Base-by-base conservation (phyloP, 2,797 vertebrate species). In the Myripristis murdjan region DNA sequence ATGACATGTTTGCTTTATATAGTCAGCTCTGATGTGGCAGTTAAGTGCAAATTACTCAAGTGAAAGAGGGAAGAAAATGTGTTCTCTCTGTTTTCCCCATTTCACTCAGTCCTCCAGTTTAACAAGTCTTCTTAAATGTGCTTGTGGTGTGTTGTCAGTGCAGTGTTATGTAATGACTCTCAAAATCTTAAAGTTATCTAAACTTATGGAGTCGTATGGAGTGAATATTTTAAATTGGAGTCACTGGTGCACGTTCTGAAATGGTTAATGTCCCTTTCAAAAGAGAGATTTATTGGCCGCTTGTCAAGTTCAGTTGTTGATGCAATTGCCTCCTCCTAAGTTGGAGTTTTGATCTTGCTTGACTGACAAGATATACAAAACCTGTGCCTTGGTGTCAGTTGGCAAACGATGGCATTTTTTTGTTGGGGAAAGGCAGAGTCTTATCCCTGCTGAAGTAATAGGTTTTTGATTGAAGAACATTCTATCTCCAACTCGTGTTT, bases 1-100 rank as follows among this genome's bases (percentile, higher is more conserved):
- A 92, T 95, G 91, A 86, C 85, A 88, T 89, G 89, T 91, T 90
- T 90, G 91, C 91, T 92, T 94, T 86, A 55, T 71, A 72, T 86
- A 69, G 78, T 88, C 81, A 46, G 80, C 81, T 90, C 91, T 93
- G 89, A 92, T 93, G 93, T 94, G 93, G 90, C 89, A 88, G 66
- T 92, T 90, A 92, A 92, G 91, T 81, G 89, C 83, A 92, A 93
- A 88, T 92, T 79, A 85, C 77, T 89, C 72, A 39, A 84, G 85
- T 83, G 72, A 84, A 84, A 85, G 81, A 82, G 49, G 33, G 62
- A 79, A 71, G 18, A 79, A 55, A 69, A 65, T 23, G 55, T 71
- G n/a, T 74, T 61, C 47, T 46, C 39, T 66, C 23, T 58, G n/a
- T 37, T 54, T 33, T 64, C 47, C 44, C 59, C 14, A 51, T 56